Base-by-base conservation (phyloP, 1,140 invertebrate species). In the Dysdera silvatica region DNA sequence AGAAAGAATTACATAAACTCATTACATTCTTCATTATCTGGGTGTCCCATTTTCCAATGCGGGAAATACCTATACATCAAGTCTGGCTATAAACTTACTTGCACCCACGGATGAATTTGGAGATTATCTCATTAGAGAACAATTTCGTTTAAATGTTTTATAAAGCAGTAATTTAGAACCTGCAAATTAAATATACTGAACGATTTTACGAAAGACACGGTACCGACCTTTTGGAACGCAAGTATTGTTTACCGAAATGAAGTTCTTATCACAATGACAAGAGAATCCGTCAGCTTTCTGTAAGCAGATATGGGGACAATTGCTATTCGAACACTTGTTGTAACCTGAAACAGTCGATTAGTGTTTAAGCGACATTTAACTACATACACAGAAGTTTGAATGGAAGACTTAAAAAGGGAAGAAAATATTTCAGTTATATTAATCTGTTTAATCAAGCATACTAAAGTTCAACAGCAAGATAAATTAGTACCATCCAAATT, bases 241-340 rank as follows among this genome's bases (percentile, higher is more conserved):
- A 16, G 14, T 24, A 1, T n/a, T 26, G 16, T 61, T 24, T 0
- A 4, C 16, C 18, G 48, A 10, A 4, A n/a, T 6, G 32, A 28
- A 66, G 16, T 16, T n/a, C 18, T 49, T 16, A 5, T 12, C 43
- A 29, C 67, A 68, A 4, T 41, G 26, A 20, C 67, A 68, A 14
- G 24, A 18, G 12, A 37, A 61, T 32, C 12, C 57, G 3, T 31
- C 26, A 18, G 20, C 23, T 4, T 26, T 47, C 4, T 35, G 55
- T 2, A 68, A 10, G 26, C 67, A 68, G 8, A 68, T 16, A 29
- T 68, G 67, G 16, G 20, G 3, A 32, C 67, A 68, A 14, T 18
- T 43, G 10, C 28, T 33, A 23, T 52, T 43, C 23, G 12, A 8
- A 48, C 63, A 66, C 1, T 18, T 33, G 18, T 68, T 61, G 12